A percentile compares a stretch with the other conserved stretches of the same genome.
phyloP scores from a whole-genome alignment of 2,797 vertebrate genomes.

The Arremon brunneinucha region DNA sequence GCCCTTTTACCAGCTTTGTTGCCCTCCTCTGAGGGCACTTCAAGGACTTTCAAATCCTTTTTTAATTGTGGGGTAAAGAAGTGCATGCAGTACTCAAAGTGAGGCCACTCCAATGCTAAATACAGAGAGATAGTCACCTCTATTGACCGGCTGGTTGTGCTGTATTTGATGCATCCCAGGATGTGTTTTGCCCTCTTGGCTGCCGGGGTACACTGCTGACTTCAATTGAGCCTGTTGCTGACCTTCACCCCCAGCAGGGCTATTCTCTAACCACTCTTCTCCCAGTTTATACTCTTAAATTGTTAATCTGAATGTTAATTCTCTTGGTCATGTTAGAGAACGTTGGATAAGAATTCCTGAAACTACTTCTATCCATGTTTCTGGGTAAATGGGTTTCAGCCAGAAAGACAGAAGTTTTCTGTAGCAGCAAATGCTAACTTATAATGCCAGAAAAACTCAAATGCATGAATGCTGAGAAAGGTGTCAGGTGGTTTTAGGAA shows the following conservation, averaged over 20 bases:
- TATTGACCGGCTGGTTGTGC: not conserved
- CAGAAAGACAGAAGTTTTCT: constrained; percentile 12
- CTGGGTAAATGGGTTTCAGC: not conserved
- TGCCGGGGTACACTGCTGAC: not conserved
- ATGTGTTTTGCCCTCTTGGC: not conserved
- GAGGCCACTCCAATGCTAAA: not conserved
- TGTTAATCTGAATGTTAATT: not conserved
- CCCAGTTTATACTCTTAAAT: not conserved
- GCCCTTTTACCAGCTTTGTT: not conserved
- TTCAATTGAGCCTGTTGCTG: not conserved
- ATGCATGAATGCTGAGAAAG: not conserved
- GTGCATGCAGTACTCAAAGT: not conserved
- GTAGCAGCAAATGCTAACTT: not conserved
- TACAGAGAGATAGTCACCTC: not conserved
- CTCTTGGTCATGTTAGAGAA: not conserved
- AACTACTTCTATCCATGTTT: not conserved
- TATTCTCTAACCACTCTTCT: not conserved
- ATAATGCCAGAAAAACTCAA: constrained; percentile 2
- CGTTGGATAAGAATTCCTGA: not conserved
- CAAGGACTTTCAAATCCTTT: not conserved
- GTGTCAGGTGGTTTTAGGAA: not conserved
- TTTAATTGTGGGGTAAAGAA: not conserved
- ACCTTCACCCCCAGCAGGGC: not conserved
- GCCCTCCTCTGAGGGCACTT: not conserved
- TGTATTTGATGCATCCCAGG: not conserved